Evolutionary conservation across 2,797 vertebrate genomes (phyloP).

Genomic region (Coendou prehensilis): DNA sequence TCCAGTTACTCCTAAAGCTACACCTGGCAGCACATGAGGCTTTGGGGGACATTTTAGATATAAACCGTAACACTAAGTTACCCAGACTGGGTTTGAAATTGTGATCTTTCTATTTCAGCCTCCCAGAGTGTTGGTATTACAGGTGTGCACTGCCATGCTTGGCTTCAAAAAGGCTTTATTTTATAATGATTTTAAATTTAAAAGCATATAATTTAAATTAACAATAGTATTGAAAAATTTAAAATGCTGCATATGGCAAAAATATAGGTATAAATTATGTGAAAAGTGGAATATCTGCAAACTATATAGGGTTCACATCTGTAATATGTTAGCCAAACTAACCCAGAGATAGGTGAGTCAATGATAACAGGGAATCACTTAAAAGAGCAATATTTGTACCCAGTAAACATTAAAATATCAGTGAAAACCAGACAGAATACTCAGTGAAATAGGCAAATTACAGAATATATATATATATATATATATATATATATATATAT

Average conservation of each 20-base stretch:
- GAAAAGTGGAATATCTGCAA: conserved; percentile 54
- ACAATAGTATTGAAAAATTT: conserved; percentile 19
- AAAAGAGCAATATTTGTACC: not conserved
- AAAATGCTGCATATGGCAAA: not conserved
- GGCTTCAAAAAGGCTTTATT: not conserved
- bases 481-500: not conserved
- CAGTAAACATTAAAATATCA: conserved; percentile 32
- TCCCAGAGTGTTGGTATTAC: not conserved
- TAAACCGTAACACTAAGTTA: not conserved
- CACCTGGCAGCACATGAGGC: not conserved
- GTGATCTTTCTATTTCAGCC: not conserved
- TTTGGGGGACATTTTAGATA: not conserved
- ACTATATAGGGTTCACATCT: not conserved
- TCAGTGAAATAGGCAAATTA: conserved; percentile 58
- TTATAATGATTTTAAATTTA: conserved; percentile 33
- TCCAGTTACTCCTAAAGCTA: not conserved
- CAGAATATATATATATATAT: not conserved
- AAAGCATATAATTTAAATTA: not conserved
- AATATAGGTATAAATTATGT: conserved; percentile 33
- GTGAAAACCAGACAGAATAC: not conserved
- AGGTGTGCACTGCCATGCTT: not conserved
- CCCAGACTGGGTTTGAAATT: not conserved
- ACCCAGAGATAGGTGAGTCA: not conserved
- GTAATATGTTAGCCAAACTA: conserved; percentile 30
- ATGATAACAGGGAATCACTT: conserved; percentile 42